Evolutionary conservation across 2,113 vertebrate genomes (phyloP), one percentile per base, ranked within the genome.

Genomic region (Chaetorhynchus papuensis): DNA sequence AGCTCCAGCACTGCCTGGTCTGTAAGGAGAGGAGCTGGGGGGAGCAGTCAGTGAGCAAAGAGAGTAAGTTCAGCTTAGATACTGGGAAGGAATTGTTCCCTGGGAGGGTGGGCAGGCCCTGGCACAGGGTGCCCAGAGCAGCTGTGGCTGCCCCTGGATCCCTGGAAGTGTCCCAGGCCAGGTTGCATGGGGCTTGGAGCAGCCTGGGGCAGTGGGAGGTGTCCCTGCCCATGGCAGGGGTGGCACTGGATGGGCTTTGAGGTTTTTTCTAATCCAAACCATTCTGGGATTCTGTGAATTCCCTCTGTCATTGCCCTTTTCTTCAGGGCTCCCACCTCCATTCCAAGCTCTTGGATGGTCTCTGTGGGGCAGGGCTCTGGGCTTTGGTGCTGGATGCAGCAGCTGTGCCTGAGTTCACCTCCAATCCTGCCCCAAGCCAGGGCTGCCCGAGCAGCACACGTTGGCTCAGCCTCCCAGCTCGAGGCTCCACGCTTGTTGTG

Each of bases 381-480:
- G 22, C 2, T 59, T 72, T 39, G 80, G n/a, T 5, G 16, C 15
- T 42, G 63, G 85, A 13, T 30, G 57, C 45, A 17, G 54, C 60
- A 57, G 75, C 75, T 68, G 49, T 90, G 71, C 68, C 75, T 21
- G 35, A 49, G 50, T 13, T 75, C 52, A 4, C 14, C 83, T 44
- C 18, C 4, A 20, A 6, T 20, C 26, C 74, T 50, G 53, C 70
- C 45, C 13, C 44, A 50, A 1, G 1, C 1, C 42, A 19, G 52
- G 15, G 3, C 59, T 65, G 42, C 53, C n/a, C 1, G 0, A 30
- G 45, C 5, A 4, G 49, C 59, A 2, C 2, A 2, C 5, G 24
- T 28, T 17, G 57, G 39, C 69, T 75, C 4, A 18, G 74, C 53
- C 11, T 75, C 71, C 74, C 80, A 20, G 69, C 91, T 91, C 28